Conservation (phyloP, 2,113 vertebrate species). For the Melanerpes aurifrons region DNA sequence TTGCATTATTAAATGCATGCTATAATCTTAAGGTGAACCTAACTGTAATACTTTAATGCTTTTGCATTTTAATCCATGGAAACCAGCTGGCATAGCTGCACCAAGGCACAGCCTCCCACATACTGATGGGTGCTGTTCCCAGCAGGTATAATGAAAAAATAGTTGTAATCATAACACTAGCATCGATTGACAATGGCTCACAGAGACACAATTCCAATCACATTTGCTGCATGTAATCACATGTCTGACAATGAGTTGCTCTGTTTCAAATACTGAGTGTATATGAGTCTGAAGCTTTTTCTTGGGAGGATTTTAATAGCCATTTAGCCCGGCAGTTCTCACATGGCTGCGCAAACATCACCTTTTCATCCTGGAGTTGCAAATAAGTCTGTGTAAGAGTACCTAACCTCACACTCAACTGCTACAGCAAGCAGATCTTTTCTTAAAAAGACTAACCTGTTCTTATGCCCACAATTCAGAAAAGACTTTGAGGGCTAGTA, state of each 20-base stretch:
- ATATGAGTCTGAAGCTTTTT: not conserved
- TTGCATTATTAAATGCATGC: accelerated
- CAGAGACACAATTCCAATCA: not conserved
- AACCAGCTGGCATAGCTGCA: not conserved
- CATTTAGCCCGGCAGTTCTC: not conserved
- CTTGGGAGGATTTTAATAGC: not conserved
- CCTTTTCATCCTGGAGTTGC: not conserved
- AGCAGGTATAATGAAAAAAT: not conserved
- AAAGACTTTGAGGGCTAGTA: not conserved
- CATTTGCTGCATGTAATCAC: not conserved
- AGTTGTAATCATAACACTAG: not conserved
- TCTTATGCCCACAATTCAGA: not conserved
- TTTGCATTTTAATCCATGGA: not conserved
- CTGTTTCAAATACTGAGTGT: not conserved
- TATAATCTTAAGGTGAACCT: accelerated
- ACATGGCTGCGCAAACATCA: not conserved
- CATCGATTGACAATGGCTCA: not conserved
- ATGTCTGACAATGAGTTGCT: not conserved
- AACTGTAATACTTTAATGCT: not conserved
- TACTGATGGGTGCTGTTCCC: not conserved
- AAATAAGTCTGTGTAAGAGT: not conserved
- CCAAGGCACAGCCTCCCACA: not conserved
- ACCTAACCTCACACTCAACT: not conserved
- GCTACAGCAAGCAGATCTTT: not conserved
- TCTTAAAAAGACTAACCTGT: not conserved